Evolutionary conservation across 2,888 invertebrate species (phyloP).

Genomic region (Gastrophysa polygoni): DNA sequence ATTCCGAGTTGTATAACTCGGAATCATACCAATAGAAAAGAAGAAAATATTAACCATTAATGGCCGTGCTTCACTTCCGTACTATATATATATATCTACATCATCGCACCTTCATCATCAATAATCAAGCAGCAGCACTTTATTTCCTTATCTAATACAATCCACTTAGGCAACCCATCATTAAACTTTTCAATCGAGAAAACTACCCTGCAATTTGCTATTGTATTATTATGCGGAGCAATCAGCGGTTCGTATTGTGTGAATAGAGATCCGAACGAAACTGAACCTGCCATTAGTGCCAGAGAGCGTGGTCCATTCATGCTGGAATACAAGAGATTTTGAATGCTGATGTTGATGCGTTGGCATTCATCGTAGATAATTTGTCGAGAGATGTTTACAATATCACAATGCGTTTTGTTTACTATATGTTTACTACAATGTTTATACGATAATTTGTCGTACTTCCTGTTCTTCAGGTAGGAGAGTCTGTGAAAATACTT

Average conservation of each 20-base stretch:
- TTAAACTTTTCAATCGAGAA: conserved; percentile 4
- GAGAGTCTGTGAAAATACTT: no score
- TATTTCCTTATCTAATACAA: no score
- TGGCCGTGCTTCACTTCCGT: no score
- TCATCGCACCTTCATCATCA: no score
- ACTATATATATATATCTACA: no score
- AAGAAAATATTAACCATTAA: no score
- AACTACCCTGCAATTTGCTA: conserved; percentile 11
- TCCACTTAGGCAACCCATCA: no score
- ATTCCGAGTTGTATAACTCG: no score
- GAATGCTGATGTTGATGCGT: conserved; percentile 5
- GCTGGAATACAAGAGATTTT: conserved; percentile 5
- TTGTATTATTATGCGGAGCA: background rate
- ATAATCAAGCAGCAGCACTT: no score
- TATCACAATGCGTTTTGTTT: conserved; percentile 12
- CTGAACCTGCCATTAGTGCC: conserved; percentile 10
- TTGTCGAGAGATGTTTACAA: background rate
- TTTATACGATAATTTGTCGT: conserved; percentile 25
- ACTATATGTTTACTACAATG: conserved; percentile 20
- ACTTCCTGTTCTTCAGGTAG: conserved; percentile 22
- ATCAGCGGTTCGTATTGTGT: conserved; percentile 4
- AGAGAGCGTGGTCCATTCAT: conserved; percentile 11
- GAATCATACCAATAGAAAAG: no score
- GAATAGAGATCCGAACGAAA: conserved; percentile 2
- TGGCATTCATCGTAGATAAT: conserved; percentile 4